Conservation (phyloP, 2,797 vertebrate species). For the Furcifer pardalis region DNA sequence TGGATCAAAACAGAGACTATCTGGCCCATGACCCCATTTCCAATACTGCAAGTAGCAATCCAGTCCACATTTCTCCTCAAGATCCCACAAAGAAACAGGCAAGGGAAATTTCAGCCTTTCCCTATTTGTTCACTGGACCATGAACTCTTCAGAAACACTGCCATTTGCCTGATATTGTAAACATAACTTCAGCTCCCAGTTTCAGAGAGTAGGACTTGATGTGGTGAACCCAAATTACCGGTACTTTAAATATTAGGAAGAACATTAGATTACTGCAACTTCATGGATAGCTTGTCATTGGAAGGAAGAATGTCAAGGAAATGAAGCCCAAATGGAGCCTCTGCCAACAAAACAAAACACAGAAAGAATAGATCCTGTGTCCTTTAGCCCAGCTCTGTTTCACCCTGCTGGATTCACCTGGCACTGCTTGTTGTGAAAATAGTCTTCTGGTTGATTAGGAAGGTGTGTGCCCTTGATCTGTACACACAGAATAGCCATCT, state of each 20-base stretch:
- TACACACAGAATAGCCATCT: background rate
- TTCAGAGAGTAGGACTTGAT: background rate
- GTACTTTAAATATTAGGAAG: too few species aligned
- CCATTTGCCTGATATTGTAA: too few species aligned
- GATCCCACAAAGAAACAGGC: background rate
- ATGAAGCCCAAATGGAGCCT: background rate
- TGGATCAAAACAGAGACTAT: background rate
- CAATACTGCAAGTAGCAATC: too few species aligned
- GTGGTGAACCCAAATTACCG: background rate
- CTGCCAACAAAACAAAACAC: background rate
- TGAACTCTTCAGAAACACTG: background rate
- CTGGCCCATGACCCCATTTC: background rate
- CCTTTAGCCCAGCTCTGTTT: background rate
- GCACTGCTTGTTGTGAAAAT: constrained; percentile 30
- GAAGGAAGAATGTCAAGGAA: background rate
- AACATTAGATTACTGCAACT: too few species aligned
- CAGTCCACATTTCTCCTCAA: background rate
- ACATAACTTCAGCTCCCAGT: background rate
- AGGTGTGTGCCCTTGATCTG: background rate
- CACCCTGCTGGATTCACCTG: background rate
- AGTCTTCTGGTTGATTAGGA: background rate
- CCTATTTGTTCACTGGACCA: too few species aligned
- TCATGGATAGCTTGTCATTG: background rate
- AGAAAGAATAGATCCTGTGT: background rate
- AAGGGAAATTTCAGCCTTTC: background rate